Evolutionary conservation across 35 echinoderm and acorn worm genomes (phyloP), one percentile per base, ranked within the genome.

Genomic region (Strongylocentrotus purpuratus): DNA sequence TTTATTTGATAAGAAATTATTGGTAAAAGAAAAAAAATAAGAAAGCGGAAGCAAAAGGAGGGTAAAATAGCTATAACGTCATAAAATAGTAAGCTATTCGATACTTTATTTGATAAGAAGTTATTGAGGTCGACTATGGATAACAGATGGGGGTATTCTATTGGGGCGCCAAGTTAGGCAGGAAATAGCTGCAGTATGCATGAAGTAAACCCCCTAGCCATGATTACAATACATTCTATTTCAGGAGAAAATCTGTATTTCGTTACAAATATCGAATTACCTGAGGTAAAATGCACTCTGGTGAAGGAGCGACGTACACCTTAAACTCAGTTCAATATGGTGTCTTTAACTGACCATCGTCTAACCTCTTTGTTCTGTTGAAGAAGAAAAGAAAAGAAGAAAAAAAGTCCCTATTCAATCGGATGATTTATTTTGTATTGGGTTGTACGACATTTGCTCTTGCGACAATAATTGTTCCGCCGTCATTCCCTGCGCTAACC

Each of bases 161-260:
- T 70, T 41, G 61, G 61, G 61, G 61, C 61, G 61, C 61, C 61
- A 28, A 70, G 25, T 25, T 22, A 28, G 28, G 25, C 5, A 78
- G 65, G 65, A 78, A 28, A 78, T 78, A 78, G 65, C 28, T 78
- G 22, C 65, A 78, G 28, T 28, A n/a, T 28, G 65, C 65, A 22
- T 78, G 22, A 78, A 78, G 28, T 18, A 7, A 78, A 78, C 65
- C 65, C 65, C 7, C 65, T n/a, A 78, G 65, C 65, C 20, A 78
- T 28, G 65, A 78, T 78, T 78, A 78, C 65, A 78, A 78, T 31
- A 78, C 65, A 78, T 78, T 78, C 65, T 78, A 78, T 78, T 78
- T 78, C 65, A 78, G 20, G 65, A 78, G 25, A 7, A 78, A 78
- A 78, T 78, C 5, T 78, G 65, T 78, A 78, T n/a, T 78, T 78